phyloP scores from a whole-genome alignment of 2,113 vertebrate species.

The Sphyrna mokarran region DNA sequence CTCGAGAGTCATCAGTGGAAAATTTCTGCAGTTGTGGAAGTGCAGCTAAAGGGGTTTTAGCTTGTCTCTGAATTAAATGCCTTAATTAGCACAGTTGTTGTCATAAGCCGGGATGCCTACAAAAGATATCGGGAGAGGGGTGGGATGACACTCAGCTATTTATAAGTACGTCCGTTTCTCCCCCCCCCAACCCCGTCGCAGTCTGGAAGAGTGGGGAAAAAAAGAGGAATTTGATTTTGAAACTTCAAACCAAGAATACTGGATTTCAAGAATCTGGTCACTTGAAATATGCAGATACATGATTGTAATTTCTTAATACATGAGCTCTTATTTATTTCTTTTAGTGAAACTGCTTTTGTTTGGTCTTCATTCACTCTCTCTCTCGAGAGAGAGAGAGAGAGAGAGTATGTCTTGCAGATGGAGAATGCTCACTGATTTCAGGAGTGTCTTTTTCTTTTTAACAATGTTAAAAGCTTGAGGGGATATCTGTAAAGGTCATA shows the following conservation, averaged over 20 bases:
- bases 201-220: neutral
- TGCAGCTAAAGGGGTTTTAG: slow-evolving; percentile 45
- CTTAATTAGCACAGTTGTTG: slow-evolving; percentile 52
- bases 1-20: slow-evolving; percentile 27
- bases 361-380: neutral
- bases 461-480: neutral
- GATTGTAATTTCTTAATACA: neutral
- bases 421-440: neutral
- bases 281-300: neutral
- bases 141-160: slow-evolving; percentile 41
- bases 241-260: neutral
- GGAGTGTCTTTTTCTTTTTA: neutral
- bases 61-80: slow-evolving; percentile 44
- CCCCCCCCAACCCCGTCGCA: neutral
- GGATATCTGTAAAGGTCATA: neutral
- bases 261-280: neutral
- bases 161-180: too few relatives aligned
- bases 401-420: neutral
- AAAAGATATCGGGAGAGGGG: slow-evolving; percentile 44
- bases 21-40: slow-evolving; percentile 39
- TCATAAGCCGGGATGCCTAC: slow-evolving; percentile 43
- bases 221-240: neutral
- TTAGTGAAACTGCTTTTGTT: neutral
- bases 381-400: neutral
- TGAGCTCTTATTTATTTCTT: neutral